Evolutionary conservation across 2,888 invertebrate species (phyloP), one percentile per base, ranked within the genome.

Genomic region (Pterostichus madidus): DNA sequence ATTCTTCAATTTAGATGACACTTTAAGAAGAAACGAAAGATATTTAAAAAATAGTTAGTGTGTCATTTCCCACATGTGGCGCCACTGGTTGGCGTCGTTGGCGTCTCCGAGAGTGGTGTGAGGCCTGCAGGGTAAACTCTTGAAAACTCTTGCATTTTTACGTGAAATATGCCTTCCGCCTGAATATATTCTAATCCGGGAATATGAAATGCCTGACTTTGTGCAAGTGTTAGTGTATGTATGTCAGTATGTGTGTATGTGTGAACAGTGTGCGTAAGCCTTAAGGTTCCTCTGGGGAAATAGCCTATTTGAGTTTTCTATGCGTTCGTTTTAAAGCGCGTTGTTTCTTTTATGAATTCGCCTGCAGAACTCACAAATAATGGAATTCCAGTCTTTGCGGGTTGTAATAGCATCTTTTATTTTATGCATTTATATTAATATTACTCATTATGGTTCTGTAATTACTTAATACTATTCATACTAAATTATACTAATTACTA

Each of bases 151-250:
- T 73, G 81, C 87, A 89, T 89, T 89, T 89, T 89, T 89, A 88
- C 89, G 88, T 89, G 90, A 90, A 89, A 90, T 90, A 90, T 90
- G 88, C 88, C 87, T 87, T 88, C 87, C 87, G 87, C 87, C 87
- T 88, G 89, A 89, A 90, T 90, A 90, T 90, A 90, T 90, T 90
- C 89, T 90, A 90, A 90, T 90, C 90, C 89, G 89, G 89, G 90
- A 90, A 90, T 90, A 90, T 90, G 89, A 89, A 90, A 90, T 90
- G 90, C 89, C 64, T 46, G 24, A 49, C 24, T 64, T 13, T 79
- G 24, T 13, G 78, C 39, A 46, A 15, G 49, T 35, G 35, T 80
- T 80, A 24, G 44, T 46, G 46, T 61, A 39, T 59, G 46, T 59
- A 13, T 44, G 44, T 61, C 13, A 7, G 39, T 79, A 49, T 52